Base-by-base conservation (phyloP, 2,888 invertebrate genomes). In the Nomada ruficornis region DNA sequence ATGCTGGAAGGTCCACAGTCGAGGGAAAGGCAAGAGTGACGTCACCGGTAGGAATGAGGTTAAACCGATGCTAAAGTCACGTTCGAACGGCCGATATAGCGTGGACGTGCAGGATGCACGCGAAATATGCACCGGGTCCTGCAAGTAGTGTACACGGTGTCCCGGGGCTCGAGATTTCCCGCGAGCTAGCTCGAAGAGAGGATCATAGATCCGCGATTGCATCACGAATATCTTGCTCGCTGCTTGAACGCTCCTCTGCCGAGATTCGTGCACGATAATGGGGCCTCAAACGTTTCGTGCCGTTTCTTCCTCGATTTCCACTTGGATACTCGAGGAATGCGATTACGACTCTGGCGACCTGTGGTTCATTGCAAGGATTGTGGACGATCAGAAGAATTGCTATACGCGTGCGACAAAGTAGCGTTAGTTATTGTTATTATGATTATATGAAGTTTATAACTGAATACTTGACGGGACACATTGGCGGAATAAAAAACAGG, bases 31-130 rank as follows among this genome's bases (percentile, higher is more conserved):
- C 90, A 83, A 86, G 80, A 74, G 77, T 93, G 93, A 93, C 93
- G 93, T 93, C 93, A 93, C 83, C 88, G 29, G 59, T 81, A 85
- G 89, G 91, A 93, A 93, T 90, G 93, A 92, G 93, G 92, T 91
- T 93, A 93, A 92, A 88, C 86, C 87, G 83, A 90, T 82, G 90
- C 89, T 90, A 90, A 91, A 91, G 89, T 90, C 89, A 86, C 86
- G 85, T 85, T 68, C 75, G 79, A 76, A 68, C 26, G 52, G 55
- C 26, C 55, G 57, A 73, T 80, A 85, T 81, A 75, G 47, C 64
- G 77, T 65, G 64, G n/a, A 23, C 36, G 7, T 20, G 54, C 79
- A 82, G 71, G 77, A 88, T 78, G 76, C 80, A 82, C 60, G 42
- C 36, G 65, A 77, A 59, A 59, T 15, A 29, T 36, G 23, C 11